Evolutionary conservation across 2,888 invertebrate species (phyloP).

Genomic region (Taphrorychus bicolor): DNA sequence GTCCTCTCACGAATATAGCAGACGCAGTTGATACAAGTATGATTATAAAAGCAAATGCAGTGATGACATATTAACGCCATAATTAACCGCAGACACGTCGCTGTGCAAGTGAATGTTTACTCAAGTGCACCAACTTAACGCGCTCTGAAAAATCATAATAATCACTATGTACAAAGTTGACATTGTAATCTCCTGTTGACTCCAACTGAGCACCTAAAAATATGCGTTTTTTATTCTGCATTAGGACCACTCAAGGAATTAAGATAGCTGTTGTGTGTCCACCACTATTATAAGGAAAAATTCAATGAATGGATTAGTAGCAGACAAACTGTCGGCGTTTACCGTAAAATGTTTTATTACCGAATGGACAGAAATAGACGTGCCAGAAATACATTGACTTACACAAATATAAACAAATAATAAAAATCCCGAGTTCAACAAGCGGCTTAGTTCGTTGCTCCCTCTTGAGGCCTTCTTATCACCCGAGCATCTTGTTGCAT

Average conservation of each 20-base stretch:
- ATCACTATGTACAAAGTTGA: too few species aligned
- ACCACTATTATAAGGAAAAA: too few species aligned
- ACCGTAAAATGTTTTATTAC: constrained; percentile 18
- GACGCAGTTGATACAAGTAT: not conserved
- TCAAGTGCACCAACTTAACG: not conserved
- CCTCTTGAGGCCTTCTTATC: not conserved
- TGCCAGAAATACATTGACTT: constrained; percentile 16
- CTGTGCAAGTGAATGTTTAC: not conserved
- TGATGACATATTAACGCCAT: not conserved
- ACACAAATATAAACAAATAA: constrained; percentile 27
- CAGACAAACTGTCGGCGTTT: constrained; percentile 9
- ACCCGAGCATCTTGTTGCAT: not conserved
- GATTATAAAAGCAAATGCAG: not conserved
- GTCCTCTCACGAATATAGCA: not conserved
- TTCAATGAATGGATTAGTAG: not conserved
- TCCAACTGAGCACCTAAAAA: too few species aligned
- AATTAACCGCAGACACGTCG: not conserved
- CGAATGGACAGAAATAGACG: constrained; percentile 21
- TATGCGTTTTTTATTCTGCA: too few species aligned
- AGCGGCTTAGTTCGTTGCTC: constrained; percentile 24
- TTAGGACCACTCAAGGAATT: too few species aligned
- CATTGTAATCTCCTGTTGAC: too few species aligned
- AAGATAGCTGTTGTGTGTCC: too few species aligned
- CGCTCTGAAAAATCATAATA: not conserved
- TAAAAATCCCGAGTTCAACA: constrained; percentile 20